Evolutionary conservation across 2,888 invertebrate species (phyloP).

Genomic region (Brachylomia viminalis): DNA sequence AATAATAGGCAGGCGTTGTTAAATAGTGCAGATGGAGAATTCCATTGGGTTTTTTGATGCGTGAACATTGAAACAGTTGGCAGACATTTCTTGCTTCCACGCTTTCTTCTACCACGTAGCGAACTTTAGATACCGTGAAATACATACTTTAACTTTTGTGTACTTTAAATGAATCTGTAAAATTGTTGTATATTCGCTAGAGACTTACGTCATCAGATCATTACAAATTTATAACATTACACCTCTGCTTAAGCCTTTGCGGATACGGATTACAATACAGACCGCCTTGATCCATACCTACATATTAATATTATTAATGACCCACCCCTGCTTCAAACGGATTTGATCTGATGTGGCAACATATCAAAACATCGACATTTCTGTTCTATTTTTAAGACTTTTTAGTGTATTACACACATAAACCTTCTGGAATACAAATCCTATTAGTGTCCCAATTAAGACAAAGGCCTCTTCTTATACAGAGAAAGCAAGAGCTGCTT

Average conservation of each 20-base stretch:
- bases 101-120: conserved; percentile 6
- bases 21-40: conserved; percentile 25
- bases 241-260: background rate
- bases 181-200: background rate
- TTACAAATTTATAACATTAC: conserved; percentile 8
- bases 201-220: background rate
- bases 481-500: too few species aligned
- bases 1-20: background rate
- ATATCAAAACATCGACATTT: background rate
- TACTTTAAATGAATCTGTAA: background rate
- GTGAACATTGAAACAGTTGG: conserved; percentile 42
- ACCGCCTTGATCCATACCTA: background rate
- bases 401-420: too few species aligned
- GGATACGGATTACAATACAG: conserved; percentile 1
- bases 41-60: conserved; percentile 19
- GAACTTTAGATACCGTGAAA: conserved; percentile 7
- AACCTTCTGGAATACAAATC: too few species aligned
- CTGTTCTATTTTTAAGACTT: background rate
- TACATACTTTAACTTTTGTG: conserved; percentile 1
- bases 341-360: background rate
- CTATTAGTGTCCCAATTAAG: too few species aligned
- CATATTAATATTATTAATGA: background rate
- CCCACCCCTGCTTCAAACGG: background rate
- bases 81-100: conserved; percentile 22
- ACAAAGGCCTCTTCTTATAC: too few species aligned